phyloP scores from a whole-genome alignment of 2,113 vertebrate genomes.

The Marcusenius ussheri region DNA sequence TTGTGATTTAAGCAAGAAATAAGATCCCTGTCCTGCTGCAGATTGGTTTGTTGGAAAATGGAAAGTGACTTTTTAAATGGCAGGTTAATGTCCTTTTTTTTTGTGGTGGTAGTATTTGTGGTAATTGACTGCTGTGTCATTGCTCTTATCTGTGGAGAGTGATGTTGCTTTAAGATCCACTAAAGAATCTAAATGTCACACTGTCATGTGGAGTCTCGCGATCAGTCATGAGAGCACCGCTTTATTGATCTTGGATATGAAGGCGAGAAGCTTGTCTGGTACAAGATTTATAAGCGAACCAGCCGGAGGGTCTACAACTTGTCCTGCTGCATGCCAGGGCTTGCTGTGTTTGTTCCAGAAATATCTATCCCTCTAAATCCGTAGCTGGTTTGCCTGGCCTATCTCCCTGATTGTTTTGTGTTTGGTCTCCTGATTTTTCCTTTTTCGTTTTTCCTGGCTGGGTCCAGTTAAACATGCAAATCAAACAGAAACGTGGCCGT shows the following conservation, averaged over 20 bases:
- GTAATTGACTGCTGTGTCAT: not conserved
- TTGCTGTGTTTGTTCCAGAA: not conserved
- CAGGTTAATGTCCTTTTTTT: not conserved
- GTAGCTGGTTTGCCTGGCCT: not conserved
- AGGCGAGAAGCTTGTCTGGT: not conserved
- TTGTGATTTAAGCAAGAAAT: not conserved
- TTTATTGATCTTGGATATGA: not conserved
- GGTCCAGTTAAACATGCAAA: not conserved
- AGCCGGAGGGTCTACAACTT: not conserved
- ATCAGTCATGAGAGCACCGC: not conserved
- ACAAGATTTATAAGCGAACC: not conserved
- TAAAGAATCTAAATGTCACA: not conserved
- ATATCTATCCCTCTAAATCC: not conserved
- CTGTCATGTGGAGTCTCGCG: not conserved
- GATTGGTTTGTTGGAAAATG: not conserved
- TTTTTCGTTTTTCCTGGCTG: not conserved
- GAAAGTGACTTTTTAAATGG: not conserved
- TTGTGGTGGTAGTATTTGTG: not conserved
- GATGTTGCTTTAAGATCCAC: not conserved
- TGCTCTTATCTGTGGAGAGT: not conserved
- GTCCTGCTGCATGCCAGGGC: not conserved
- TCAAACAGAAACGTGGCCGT: not conserved
- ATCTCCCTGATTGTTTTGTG: not conserved
- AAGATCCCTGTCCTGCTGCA: not conserved
- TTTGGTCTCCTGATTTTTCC: not conserved